Evolutionary conservation across 2,888 invertebrate species (phyloP), one percentile per base, ranked within the genome.

Genomic region (Sphaerophoria rueppellii): DNA sequence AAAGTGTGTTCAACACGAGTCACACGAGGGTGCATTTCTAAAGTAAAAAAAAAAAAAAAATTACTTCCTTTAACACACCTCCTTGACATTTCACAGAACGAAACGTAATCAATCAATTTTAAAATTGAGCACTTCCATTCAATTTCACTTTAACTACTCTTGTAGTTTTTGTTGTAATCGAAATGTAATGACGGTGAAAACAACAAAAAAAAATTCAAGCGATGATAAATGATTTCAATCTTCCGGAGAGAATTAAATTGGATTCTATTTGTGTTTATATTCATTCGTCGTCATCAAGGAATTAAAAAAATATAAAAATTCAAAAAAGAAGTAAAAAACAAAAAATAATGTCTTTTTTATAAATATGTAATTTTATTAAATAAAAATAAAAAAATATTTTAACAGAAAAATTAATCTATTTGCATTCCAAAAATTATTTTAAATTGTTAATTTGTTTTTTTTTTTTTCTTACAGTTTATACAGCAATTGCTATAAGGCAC

Each of bases 401-500:
- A 77, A 86, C 54, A 73, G 9, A 86, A 65, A 70, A 70, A 61
- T 74, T 54, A 61, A 70, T 76, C 73, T 79, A 72, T 46, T 81
- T 81, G 76, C 16, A 72, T 58, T 43, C 16, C 11, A 40, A 40
- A 4, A 69, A 75, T 40, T 43, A 48, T 67, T 58, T 77, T 65
- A 81, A 40, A 54, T 54, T 37, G 52, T 67, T 16, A 11, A 35
- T 34, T 50, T 63, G 32, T 1, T 61, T 79, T 94, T 57, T 69
- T 65, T 67, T 77, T 11, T 65, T 71, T 60, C 57, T 58, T 82
- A 86, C 67, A 77, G 75, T 74, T 73, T 76, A 65, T 73, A 87
- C 93, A 94, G 94, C 94, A 95, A 95, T 95, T 94, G 95, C 95
- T 95, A 95, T 94, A 94, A 95, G 95, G 95, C 95, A 95, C 95